These are phyloP conservation scores for Acanthiza pusilla DNA, from an alignment of 2,797 vertebrate species.

Conservation along the genomic window DNA sequence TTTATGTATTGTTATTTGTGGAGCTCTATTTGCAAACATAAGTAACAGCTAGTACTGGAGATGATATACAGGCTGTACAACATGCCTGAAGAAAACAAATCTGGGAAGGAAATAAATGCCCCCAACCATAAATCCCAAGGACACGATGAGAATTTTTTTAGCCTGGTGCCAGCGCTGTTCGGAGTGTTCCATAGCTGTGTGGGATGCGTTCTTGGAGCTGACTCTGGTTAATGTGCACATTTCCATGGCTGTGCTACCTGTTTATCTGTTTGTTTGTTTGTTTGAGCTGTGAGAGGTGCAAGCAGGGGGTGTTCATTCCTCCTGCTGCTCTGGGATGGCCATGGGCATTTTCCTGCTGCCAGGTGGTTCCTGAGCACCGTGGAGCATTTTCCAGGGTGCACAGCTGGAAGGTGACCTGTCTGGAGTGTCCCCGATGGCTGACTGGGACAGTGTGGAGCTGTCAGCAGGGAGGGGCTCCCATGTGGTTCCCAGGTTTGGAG, in stretches of 20 bases:
- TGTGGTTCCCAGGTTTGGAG: background rate
- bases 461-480: background rate
- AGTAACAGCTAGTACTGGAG: conserved; percentile 32
- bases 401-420: background rate
- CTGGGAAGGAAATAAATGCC: background rate
- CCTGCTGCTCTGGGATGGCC: background rate
- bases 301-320: background rate
- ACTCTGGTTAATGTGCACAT: background rate
- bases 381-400: background rate
- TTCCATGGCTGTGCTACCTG: background rate
- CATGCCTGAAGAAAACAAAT: conserved; percentile 1
- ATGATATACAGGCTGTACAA: conserved; percentile 10
- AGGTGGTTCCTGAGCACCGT: background rate
- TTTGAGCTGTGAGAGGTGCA: background rate
- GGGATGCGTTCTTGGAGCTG: background rate
- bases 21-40: conserved; percentile 45
- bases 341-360: background rate
- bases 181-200: background rate
- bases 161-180: background rate
- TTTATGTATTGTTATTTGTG: conserved; percentile 55
- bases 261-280: background rate
- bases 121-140: conserved; percentile 18
- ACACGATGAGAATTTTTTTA: background rate
- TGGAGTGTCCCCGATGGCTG: background rate
- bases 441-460: background rate